Evolutionary conservation across 2,888 invertebrate species (phyloP).

Genomic region (Actias luna): DNA sequence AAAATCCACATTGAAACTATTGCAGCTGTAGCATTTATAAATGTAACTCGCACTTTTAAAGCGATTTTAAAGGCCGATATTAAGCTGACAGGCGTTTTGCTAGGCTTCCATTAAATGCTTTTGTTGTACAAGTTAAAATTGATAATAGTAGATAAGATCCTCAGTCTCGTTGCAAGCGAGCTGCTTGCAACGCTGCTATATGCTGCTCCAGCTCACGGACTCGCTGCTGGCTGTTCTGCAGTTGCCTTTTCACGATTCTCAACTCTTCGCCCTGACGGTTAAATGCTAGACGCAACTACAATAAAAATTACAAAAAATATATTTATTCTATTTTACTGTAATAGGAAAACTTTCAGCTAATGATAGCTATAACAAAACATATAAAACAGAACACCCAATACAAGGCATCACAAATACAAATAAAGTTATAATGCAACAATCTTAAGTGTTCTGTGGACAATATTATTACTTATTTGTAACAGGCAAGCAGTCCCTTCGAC

Average conservation of each 20-base stretch:
- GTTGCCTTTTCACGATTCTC: conserved; percentile 87
- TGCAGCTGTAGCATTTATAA: neutral
- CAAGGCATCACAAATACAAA: no score
- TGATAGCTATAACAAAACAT: no score
- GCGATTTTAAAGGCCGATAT: conserved; percentile 12
- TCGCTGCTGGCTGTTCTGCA: conserved; percentile 89
- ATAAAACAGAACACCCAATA: no score
- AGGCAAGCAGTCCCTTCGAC: no score
- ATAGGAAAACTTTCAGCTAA: no score
- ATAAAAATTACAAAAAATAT: conserved; percentile 21
- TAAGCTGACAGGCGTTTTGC: neutral
- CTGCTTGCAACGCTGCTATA: conserved; percentile 83
- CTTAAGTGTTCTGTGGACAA: no score
- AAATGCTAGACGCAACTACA: conserved; percentile 88
- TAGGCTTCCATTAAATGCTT: conserved; percentile 1
- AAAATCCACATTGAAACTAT: neutral
- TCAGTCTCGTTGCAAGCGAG: conserved; percentile 51
- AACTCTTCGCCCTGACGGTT: conserved; percentile 91
- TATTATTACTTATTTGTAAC: no score
- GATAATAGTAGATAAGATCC: conserved; percentile 32
- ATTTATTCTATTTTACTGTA: no score
- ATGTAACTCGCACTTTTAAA: neutral
- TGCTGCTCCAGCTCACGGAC: conserved; percentile 92
- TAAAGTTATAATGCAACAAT: no score
- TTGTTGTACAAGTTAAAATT: neutral